Evolutionary conservation across 2,113 vertebrate genomes (phyloP).

Genomic region (Patagioenas fasciata): DNA sequence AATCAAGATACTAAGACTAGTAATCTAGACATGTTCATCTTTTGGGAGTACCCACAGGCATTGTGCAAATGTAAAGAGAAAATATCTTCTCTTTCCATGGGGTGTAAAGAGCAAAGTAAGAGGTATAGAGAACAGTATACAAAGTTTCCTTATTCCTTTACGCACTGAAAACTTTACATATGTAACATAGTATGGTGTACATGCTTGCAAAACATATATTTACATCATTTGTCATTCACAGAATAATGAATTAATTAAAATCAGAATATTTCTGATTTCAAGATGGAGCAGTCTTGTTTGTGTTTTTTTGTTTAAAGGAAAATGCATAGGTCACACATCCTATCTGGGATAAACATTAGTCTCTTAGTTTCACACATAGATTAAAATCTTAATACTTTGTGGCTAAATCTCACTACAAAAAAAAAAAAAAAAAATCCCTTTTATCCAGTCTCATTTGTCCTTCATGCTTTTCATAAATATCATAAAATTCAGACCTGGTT

Average conservation of each 20-base stretch:
- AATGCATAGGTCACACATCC: slow-evolving; percentile 8
- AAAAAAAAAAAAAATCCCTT: not conserved
- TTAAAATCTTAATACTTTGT: slow-evolving; percentile 38
- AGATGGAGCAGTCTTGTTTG: slow-evolving; percentile 11
- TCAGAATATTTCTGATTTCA: slow-evolving; percentile 45
- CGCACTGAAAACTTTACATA: slow-evolving; percentile 45
- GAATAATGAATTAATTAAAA: slow-evolving; percentile 56
- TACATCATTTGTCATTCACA: slow-evolving; percentile 43
- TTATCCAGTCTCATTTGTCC: not conserved
- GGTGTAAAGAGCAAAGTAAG: not conserved
- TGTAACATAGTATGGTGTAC: not conserved
- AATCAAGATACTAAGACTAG: not conserved
- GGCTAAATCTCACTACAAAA: not conserved
- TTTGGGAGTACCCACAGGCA: not conserved
- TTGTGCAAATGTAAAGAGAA: not conserved
- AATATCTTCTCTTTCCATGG: not conserved
- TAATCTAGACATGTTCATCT: not conserved
- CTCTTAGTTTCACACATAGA: slow-evolving; percentile 60
- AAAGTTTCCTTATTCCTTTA: slow-evolving; percentile 9
- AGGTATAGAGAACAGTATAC: not conserved
- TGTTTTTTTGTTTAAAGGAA: slow-evolving; percentile 18
- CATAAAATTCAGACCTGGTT: not conserved
- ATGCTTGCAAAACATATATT: slow-evolving; percentile 45
- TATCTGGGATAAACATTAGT: slow-evolving; percentile 19
- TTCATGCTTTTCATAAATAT: not conserved